These are phyloP conservation scores for Nanorana parkeri DNA, from an alignment of 2,113 vertebrate genomes.

Conservation along the genomic window DNA sequence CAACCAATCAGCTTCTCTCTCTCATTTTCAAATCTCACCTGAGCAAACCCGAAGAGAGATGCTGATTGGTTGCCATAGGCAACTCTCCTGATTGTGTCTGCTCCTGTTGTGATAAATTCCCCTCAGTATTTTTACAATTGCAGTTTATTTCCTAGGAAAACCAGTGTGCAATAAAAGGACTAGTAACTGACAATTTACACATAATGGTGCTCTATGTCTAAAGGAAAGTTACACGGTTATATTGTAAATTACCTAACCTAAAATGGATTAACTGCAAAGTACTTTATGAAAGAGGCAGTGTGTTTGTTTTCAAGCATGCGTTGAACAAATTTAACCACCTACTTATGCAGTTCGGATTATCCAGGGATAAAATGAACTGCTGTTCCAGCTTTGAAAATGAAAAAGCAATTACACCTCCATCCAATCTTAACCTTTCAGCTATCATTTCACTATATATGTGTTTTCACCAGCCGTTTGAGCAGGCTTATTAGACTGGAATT, in stretches of 20 bases:
- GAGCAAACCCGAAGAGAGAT: no score
- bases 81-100: no score
- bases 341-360: constrained; percentile 35
- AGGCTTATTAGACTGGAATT: background rate
- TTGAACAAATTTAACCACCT: constrained; percentile 1
- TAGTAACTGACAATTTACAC: background rate
- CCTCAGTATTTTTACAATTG: no score
- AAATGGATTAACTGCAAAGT: constrained; percentile 9
- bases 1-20: no score
- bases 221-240: background rate
- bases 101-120: no score
- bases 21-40: no score
- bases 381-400: constrained; percentile 23
- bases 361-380: constrained; percentile 35
- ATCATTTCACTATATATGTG: constrained; percentile 11
- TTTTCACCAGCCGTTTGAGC: background rate
- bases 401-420: constrained; percentile 10
- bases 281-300: background rate
- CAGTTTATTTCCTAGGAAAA: no score
- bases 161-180: background rate
- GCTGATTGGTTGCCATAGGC: no score
- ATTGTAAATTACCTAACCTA: background rate
- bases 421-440: background rate
- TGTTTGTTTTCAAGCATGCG: constrained; percentile 17
- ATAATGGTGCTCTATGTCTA: background rate